A percentile compares a stretch with the other conserved stretches of the same genome.
phyloP scores from a whole-genome alignment of 2,888 invertebrate genomes.

The Idaea aversata region DNA sequence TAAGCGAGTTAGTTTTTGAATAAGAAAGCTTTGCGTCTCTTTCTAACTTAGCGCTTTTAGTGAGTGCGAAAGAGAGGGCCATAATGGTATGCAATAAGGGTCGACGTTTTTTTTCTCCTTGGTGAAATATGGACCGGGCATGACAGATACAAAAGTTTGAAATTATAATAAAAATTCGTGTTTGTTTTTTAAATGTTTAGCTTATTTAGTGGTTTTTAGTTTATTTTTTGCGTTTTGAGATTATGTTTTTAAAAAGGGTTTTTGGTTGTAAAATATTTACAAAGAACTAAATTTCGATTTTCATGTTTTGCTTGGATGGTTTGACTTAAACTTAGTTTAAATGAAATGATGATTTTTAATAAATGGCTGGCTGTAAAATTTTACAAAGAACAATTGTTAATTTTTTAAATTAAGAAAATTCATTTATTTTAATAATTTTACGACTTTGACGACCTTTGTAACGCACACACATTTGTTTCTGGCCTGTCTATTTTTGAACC shows the following conservation, averaged over 20 bases:
- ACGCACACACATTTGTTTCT: too few relatives aligned
- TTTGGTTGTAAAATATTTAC: background rate
- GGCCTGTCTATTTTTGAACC: too few relatives aligned
- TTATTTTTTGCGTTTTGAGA: background rate
- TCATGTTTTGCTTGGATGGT: too few relatives aligned
- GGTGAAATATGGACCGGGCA: background rate
- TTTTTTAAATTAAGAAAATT: too few relatives aligned
- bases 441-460: too few relatives aligned
- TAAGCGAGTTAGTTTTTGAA: background rate
- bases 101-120: background rate
- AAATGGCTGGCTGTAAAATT: too few relatives aligned
- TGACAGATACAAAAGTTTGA: background rate
- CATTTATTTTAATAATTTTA: too few relatives aligned
- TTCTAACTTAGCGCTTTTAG: background rate
- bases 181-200: background rate
- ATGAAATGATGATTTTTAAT: too few relatives aligned
- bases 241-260: background rate
- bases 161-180: background rate
- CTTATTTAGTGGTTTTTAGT: background rate
- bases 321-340: too few relatives aligned
- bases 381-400: too few relatives aligned
- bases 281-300: background rate
- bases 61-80: background rate
- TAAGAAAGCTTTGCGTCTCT: background rate
- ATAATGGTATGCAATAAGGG: background rate